Base-by-base conservation (phyloP, 2,888 invertebrate genomes). In the Dryocosmus kuriphilus region DNA sequence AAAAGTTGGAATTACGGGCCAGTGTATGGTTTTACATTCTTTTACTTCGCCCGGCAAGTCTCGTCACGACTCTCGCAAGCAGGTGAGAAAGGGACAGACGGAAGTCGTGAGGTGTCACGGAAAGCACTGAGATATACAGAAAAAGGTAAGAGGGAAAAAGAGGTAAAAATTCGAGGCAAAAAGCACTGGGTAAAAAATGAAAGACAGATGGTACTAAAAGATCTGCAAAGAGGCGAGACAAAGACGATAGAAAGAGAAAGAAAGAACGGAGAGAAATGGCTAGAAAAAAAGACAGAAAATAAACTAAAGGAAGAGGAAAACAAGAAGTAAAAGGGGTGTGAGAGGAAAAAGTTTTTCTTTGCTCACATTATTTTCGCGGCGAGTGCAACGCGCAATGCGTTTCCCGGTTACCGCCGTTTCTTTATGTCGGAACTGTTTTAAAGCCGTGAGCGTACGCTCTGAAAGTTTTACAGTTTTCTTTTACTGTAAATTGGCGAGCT, bases 401-500 rank as follows among this genome's bases (percentile, higher is more conserved):
- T 76, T 82, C 76, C 80, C 77, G 78, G 80, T 81, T 79, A 67
- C 77, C 78, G 71, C 79, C 76, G 77, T 79, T 84, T 82, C 80
- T 84, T 85, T 83, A 80, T 82, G 80, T 81, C 79, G 51, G 74
- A 77, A 60, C 79, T 77, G 75, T 77, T 82, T 80, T 71, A 71
- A 71, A 71, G 51, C 71, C 71, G 16, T 27, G 24, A 27, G 60
- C 16, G 60, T 60, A 24, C 60, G 60, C 73, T 78, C 75, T 61
- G 22, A 75, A 60, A 79, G 61, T 82, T 84, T 84, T 82, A 84
- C 81, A 78, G 78, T 82, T 86, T 82, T 81, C 82, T 85, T 86
- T 87, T 86, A 87, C 85, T 85, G 87, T 87, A 85, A 86, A 87
- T 87, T 86, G 87, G 82, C 74, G 71, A 76, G 76, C 79, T 80